Conservation (phyloP, 2,113 vertebrate genomes). For the Triplophysa tibetana region DNA sequence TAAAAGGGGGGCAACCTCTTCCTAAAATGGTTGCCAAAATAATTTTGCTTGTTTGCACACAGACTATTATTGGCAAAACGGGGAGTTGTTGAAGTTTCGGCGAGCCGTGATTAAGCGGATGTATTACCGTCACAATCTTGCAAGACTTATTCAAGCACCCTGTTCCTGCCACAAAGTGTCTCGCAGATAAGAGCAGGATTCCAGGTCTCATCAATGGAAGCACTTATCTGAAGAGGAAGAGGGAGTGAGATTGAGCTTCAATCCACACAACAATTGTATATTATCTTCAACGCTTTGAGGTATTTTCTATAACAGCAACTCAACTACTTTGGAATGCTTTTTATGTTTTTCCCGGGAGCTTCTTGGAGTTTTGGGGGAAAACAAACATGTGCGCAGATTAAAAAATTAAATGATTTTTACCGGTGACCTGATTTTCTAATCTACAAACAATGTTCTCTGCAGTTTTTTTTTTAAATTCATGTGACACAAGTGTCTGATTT, state of each 20-base stretch:
- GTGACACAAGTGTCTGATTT: constrained; percentile 69
- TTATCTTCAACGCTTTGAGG: constrained; percentile 79
- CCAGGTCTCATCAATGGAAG: constrained; percentile 78
- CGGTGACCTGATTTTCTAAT: constrained; percentile 80
- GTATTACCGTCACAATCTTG: constrained; percentile 78
- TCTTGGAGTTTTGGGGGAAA: constrained; percentile 72
- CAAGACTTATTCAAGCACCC: constrained; percentile 74
- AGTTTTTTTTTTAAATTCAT: constrained; percentile 69
- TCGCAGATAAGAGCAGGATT: constrained; percentile 76
- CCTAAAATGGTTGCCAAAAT: constrained; percentile 11
- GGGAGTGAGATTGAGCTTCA: constrained; percentile 79
- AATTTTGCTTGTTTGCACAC: constrained; percentile 64
- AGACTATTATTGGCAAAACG: constrained; percentile 56
- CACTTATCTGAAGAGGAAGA: constrained; percentile 77
- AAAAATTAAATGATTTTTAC: constrained; percentile 75
- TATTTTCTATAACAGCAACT: constrained; percentile 78
- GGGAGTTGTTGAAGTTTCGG: constrained; percentile 61
- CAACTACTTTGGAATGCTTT: constrained; percentile 77
- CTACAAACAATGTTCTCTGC: constrained; percentile 76
- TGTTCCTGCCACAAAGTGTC: constrained; percentile 76
- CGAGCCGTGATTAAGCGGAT: constrained; percentile 73
- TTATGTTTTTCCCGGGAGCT: constrained; percentile 76
- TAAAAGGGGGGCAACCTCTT: constrained; percentile 8
- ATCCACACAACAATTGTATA: constrained; percentile 73
- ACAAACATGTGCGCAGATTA: constrained; percentile 79